Base-by-base conservation (phyloP, 2,888 invertebrate genomes). In the Heliconius ismenius region DNA sequence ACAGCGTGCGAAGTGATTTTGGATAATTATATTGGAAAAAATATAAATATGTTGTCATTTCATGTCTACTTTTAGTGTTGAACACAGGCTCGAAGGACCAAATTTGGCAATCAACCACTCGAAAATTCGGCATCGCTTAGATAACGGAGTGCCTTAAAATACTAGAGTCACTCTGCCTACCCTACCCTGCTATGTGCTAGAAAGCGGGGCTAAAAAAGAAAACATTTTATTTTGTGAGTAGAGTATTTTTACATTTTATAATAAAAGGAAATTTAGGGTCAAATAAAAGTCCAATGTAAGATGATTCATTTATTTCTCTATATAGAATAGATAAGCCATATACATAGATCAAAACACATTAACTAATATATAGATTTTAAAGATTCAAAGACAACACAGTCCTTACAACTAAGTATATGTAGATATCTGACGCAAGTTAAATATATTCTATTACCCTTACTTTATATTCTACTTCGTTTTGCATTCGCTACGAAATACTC, bases 321-420 rank as follows among this genome's bases (percentile, higher is more conserved):
- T 87, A 86, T 90, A 92, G 92, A 90, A 90, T 90, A 88, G 79
- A 89, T 92, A 93, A 93, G 93, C 93, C 89, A 90, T 90, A 90
- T 87, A 90, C 86, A 88, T 89, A 91, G 83, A 89, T 89, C 84
- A 88, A 92, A 91, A 91, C 87, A 91, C 87, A 87, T 87, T 84
- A 86, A 87, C 89, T 90, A 90, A 89, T n/a, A n/a, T n/a, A n/a
- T 82, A 90, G 86, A 90, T 87, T 85, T 90, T 83, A 86, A 89
- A 91, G 86, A 88, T 89, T 85, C 82, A 85, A 85, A 84, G 83
- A 85, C 83, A 82, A 82, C 82, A 79, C 74, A 68, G 74, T 81
- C 76, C 79, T 81, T 81, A 82, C 75, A 73, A 81, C 78, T 81
- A 58, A 58, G 10, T 58, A 81, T 80, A 83, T 83, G 82, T 81